Conservation (phyloP, 2,797 vertebrate species). For the Schizopygopsis malacanthus region DNA sequence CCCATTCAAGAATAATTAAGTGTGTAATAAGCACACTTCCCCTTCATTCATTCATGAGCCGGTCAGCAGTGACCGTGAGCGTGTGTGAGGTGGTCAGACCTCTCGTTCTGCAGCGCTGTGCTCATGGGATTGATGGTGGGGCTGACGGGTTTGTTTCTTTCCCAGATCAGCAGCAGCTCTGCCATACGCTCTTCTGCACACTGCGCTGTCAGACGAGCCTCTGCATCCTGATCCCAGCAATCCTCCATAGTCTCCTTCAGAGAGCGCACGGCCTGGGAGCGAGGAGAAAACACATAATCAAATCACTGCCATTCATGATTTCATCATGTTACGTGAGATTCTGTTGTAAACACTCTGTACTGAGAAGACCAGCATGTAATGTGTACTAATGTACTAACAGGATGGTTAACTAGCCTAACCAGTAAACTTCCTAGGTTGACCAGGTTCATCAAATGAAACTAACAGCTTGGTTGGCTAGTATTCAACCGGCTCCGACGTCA, state of each 20-base stretch:
- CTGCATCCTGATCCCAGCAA: constrained; percentile 97
- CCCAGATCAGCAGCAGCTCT: constrained; percentile 91
- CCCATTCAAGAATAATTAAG: background rate
- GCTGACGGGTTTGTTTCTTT: constrained; percentile 87
- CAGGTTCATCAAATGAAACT: background rate
- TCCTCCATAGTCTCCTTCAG: constrained; percentile 98
- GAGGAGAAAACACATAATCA: background rate
- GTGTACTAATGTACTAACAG: background rate
- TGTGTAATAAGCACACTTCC: background rate
- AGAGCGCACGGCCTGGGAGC: constrained; percentile 84
- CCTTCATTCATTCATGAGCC: background rate
- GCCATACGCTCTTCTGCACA: constrained; percentile 94
- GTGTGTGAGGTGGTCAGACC: constrained; percentile 68
- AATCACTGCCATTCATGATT: background rate
- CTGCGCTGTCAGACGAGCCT: constrained; percentile 92
- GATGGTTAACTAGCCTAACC: background rate
- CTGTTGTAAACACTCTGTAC: background rate
- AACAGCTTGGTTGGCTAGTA: background rate
- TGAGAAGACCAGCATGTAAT: background rate
- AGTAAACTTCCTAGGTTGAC: background rate
- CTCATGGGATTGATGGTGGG: constrained; percentile 88
- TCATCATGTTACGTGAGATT: background rate
- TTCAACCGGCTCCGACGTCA: background rate
- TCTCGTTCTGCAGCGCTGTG: constrained; percentile 87
- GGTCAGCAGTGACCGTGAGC: constrained; percentile 10